Base-by-base conservation (phyloP, 1,140 invertebrate species). In the Drosophila saltans region DNA sequence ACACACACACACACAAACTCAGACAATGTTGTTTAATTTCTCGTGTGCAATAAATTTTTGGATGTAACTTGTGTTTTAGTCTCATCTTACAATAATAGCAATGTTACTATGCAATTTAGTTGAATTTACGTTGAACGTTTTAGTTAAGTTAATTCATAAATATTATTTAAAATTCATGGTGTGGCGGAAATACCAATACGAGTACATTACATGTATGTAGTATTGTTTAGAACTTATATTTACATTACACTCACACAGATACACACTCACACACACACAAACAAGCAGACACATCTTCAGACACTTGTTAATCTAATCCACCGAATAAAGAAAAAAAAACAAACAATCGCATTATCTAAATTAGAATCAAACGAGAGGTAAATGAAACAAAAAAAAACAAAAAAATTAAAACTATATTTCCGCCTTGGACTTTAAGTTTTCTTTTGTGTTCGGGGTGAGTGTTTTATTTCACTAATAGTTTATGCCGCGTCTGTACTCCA, bases 241-340 rank as follows among this genome's bases (percentile, higher is more conserved):
- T 75, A 16, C 16, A 43, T n/a, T 33, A 73, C 52, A 64, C 70
- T 58, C 48, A 62, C 59, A 43, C 61, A 28, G 33, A 60, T 30
- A 68, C 56, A 65, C 43, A 66, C 24, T 45, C 52, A 69, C 41
- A 74, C 66, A 74, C 66, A 60, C 36, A 65, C 36, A 69, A 16
- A 75, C 58, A 76, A 24, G 69, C 9, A 57, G 36, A 67, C 9
- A 60, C 8, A 75, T 8, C 69, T 69, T 81, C 77, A 88, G 66
- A 88, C 83, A 88, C 83, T 88, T 88, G 83, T 88, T 89, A 88
- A 88, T 89, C 83, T 83, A 83, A 88, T 88, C 83, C 83, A 88
- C 83, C 83, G 83, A 88, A 89, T 80, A 80, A 52, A 26, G 21
- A 52, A 26, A 26, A 7, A 24, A 52, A 48, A 48, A 6, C 83